Base-by-base conservation (phyloP, 1,140 invertebrate species). In the Pseudobourletiella spinata region DNA sequence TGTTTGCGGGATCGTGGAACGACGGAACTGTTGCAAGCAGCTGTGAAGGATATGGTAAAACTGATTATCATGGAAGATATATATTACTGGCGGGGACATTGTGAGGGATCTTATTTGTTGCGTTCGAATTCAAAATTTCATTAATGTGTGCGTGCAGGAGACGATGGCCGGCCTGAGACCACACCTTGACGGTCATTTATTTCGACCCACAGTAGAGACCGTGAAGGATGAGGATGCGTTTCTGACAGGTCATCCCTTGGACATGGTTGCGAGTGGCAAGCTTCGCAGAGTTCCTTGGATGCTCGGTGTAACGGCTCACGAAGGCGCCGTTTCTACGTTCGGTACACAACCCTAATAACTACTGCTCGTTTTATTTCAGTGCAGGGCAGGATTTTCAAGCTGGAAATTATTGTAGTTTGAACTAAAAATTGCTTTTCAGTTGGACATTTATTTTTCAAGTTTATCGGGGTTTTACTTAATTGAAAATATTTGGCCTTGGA, bases 211-310 rank as follows among this genome's bases (percentile, higher is more conserved):
- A 3, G 35, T 63, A 18, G 61, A 63, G 39, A 25, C 26, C 16
- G 76, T 81, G 43, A 76, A 79, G 3, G 83, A 79, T 20, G 84
- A 64, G 39, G n/a, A 72, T 56, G 74, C 76, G 48, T 75, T 80
- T 52, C 48, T 81, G 25, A 70, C 76, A 0, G 60, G 74, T 20
- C 68, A 75, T 39, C 74, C 74, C 1, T 24, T 18, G 8, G 57
- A 67, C n/a, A 63, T 74, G n/a, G 68, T 79, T 0, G 73, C 71
- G 61, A 71, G 68, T 25, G 73, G 78, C 50, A 72, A 74, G 50
- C 76, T 77, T 32, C 68, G 77, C 39, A 76, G 79, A 58, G 74
- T 85, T 15, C 83, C 84, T 0, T 72, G 80, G 14, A 76, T 86
- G 16, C 68, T 80, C 20, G 85, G 84, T 1, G 79, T 80, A 8